phyloP scores from a whole-genome alignment of 2,113 vertebrate genomes.

The Sialia sialis region DNA sequence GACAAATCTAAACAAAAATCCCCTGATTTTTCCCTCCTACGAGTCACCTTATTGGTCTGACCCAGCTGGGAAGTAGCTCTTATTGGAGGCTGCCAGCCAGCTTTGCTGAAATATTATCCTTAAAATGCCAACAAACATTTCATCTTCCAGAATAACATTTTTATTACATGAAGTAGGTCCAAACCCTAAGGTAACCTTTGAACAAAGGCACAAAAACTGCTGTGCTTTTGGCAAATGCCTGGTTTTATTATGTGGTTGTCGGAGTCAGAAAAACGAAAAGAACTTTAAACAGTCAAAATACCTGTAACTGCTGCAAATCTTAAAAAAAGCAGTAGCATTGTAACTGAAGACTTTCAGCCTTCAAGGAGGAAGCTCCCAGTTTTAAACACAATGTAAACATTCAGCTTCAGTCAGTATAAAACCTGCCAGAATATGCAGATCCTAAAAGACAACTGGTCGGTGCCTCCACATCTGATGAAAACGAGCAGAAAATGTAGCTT shows the following conservation, averaged over 20 bases:
- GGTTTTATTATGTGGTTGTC: neutral
- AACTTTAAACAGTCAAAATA: neutral
- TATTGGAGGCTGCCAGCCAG: neutral
- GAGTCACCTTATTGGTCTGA: neutral
- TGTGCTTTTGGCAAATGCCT: neutral
- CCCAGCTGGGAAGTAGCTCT: neutral
- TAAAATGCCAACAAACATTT: neutral
- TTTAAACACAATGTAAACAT: neutral
- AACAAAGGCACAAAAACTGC: neutral
- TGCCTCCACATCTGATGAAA: neutral
- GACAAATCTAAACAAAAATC: neutral
- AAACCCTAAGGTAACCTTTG: neutral
- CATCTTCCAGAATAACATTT: neutral
- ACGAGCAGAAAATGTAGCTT: neutral
- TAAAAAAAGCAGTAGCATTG: neutral
- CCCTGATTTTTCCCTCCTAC: neutral
- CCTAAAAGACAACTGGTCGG: neutral
- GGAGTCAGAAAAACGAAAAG: neutral
- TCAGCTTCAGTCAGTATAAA: neutral
- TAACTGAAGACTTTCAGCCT: neutral
- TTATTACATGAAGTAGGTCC: neutral
- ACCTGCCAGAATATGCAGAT: neutral
- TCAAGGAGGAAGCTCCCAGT: neutral
- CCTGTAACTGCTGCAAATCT: neutral
- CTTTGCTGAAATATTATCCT: neutral